Base-by-base conservation (phyloP, 2,888 invertebrate genomes). In the Drosophila pullipes region DNA sequence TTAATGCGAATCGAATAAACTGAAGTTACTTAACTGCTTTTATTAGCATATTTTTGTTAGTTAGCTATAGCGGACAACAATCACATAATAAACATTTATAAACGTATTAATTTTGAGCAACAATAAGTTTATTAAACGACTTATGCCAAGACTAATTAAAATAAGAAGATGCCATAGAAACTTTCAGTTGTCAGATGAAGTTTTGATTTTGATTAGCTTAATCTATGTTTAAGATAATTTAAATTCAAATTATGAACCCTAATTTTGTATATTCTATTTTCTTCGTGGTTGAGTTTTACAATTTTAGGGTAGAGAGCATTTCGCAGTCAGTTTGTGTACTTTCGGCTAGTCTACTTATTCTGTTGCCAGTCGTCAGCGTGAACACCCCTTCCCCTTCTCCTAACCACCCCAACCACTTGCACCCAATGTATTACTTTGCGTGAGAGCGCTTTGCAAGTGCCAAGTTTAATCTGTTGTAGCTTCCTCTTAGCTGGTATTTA, bases 381-480 rank as follows among this genome's bases (percentile, higher is more conserved):
- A 33, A 28, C 16, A 28, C 13, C n/a, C 4, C 33, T 5, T 22
- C 7, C 49, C 35, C 30, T 30, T 30, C 30, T 0, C 9, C 31
- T 16, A 28, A 28, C 25, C 25, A 28, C 37, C 33, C 55, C 28
- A 13, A n/a, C 28, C 9, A 25, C 22, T 25, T 30, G 33, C 25
- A 10, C 37, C 37, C 13, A 13, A 18, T 41, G 35, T 54, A 47
- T 10, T 31, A 30, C n/a, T 54, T 25, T 77, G 78, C 73, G 67
- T 76, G 67, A 60, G 74, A 76, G 74, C 64, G 81, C 64, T 69
- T 81, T 72, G 58, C 83, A 77, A 86, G 91, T 86, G 89, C 91
- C 84, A 89, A 84, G 87, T 78, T 86, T 90, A 87, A 87, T 90
- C 86, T 86, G 87, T 76, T 90, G 66, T 69, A 77, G 86, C 80